phyloP scores from a whole-genome alignment of 2,797 vertebrate genomes.

The Coluber constrictor region DNA sequence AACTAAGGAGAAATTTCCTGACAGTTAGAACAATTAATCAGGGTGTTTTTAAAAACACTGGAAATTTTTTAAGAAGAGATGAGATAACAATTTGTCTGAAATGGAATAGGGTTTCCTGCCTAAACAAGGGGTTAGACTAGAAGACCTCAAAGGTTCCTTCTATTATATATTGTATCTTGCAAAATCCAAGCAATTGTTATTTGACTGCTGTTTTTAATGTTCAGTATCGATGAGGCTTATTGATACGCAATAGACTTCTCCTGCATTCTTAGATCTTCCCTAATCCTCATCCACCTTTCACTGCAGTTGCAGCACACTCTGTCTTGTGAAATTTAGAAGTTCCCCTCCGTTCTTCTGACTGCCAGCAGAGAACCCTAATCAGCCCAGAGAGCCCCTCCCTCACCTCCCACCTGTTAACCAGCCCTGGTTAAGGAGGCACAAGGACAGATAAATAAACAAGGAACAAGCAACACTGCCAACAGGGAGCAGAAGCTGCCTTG shows the following conservation, averaged over 20 bases:
- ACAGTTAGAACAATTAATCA: too few relatives aligned
- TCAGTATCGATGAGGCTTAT: background rate
- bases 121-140: too few relatives aligned
- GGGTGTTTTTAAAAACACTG: too few relatives aligned
- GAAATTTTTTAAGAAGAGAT: too few relatives aligned
- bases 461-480: fast-evolving
- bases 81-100: too few relatives aligned
- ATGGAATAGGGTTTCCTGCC: too few relatives aligned
- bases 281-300: background rate
- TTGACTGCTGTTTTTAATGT: background rate
- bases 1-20: too few relatives aligned
- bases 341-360: background rate
- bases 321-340: background rate
- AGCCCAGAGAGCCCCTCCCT: background rate
- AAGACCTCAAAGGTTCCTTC: too few relatives aligned
- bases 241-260: background rate
- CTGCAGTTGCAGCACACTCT: background rate
- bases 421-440: background rate
- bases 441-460: background rate
- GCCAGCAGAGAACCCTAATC: too few relatives aligned
- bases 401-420: fast-evolving
- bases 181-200: too few relatives aligned
- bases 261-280: background rate
- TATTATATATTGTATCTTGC: too few relatives aligned
- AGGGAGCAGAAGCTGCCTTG: background rate